Conservation (phyloP, 2,888 invertebrate species). For the Anticlea derivata region DNA sequence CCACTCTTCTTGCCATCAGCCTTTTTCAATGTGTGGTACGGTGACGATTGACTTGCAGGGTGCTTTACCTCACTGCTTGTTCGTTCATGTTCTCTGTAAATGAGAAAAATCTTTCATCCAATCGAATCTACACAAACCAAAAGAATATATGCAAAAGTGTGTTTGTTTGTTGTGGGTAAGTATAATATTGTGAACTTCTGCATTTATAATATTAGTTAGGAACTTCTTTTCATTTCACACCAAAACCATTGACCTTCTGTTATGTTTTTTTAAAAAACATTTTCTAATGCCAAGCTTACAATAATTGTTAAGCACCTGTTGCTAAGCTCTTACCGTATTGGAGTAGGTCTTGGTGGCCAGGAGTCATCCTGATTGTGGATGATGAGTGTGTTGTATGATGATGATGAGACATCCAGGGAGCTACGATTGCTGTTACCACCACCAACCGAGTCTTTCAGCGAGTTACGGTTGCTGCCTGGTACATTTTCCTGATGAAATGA, state of each 20-base stretch:
- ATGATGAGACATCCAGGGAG: conserved; percentile 89
- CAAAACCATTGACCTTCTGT: too few relatives aligned
- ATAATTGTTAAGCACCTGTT: too few relatives aligned
- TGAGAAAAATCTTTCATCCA: conserved; percentile 40
- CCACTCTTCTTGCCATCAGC: conserved; percentile 74
- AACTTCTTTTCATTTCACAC: too few relatives aligned
- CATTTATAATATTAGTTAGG: too few relatives aligned
- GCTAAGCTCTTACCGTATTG: conserved; percentile 69
- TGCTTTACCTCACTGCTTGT: conserved; percentile 78
- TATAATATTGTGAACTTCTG: too few relatives aligned
- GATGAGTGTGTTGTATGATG: conserved; percentile 92
- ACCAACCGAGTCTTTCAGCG: conserved; percentile 83
- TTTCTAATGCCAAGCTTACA: too few relatives aligned
- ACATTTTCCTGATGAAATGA: conserved; percentile 64
- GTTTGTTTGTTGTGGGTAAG: too few relatives aligned
- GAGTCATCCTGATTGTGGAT: conserved; percentile 91
- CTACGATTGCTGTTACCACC: conserved; percentile 84
- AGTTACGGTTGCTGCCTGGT: conserved; percentile 85
- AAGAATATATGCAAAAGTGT: too few relatives aligned
- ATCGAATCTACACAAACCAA: too few relatives aligned
- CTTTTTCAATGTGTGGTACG: conserved; percentile 77
- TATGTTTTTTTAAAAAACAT: too few relatives aligned
- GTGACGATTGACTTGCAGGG: conserved; percentile 70
- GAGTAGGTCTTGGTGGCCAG: conserved; percentile 85
- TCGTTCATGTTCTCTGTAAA: conserved; percentile 73